These are phyloP conservation scores for Cyclargus thomasi DNA, from an alignment of 1,140 invertebrate species.

Conservation along the genomic window DNA sequence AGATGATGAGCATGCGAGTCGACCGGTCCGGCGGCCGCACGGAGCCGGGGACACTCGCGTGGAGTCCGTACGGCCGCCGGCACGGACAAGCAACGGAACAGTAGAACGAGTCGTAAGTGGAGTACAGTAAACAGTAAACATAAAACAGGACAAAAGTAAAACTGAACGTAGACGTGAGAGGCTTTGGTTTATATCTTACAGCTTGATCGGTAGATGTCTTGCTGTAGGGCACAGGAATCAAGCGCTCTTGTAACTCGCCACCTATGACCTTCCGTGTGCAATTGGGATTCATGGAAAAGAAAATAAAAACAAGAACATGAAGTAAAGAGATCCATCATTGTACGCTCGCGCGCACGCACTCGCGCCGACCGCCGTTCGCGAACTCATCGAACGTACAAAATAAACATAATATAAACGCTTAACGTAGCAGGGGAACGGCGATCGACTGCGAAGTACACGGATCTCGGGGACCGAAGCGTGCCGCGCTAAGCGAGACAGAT, in stretches of 20 bases:
- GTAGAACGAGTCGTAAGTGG: slow-evolving; percentile 49
- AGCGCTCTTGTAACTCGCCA: slow-evolving; percentile 99
- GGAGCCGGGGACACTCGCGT: no score
- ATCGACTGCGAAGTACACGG: slow-evolving; percentile 46
- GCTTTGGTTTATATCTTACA: slow-evolving; percentile 84
- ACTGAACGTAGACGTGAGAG: slow-evolving; percentile 52
- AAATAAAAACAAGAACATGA: slow-evolving; percentile 74
- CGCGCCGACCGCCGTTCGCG: slow-evolving; percentile 36
- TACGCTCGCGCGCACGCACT: slow-evolving; percentile 29
- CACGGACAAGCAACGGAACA: slow-evolving; percentile 41
- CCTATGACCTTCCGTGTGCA: slow-evolving; percentile 94
- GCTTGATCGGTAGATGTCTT: slow-evolving; percentile 99
- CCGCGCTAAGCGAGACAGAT: slow-evolving; percentile 63
- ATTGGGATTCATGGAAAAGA: slow-evolving; percentile 83
- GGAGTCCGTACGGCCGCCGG: slow-evolving; percentile 17
- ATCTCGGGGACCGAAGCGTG: slow-evolving; percentile 57
- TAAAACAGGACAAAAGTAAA: slow-evolving; percentile 48
- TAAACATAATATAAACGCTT: slow-evolving; percentile 18
- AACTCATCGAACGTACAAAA: slow-evolving; percentile 12
- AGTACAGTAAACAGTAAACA: slow-evolving; percentile 51
- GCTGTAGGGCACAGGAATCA: slow-evolving; percentile 99
- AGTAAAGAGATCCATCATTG: slow-evolving; percentile 57
- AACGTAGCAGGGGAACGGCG: slow-evolving; percentile 32
- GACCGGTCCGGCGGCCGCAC: slow-evolving; percentile 29
- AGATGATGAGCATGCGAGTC: slow-evolving; percentile 40